These are phyloP conservation scores for Cettia cetti DNA, from an alignment of 2,113 vertebrate species.

Conservation along the genomic window DNA sequence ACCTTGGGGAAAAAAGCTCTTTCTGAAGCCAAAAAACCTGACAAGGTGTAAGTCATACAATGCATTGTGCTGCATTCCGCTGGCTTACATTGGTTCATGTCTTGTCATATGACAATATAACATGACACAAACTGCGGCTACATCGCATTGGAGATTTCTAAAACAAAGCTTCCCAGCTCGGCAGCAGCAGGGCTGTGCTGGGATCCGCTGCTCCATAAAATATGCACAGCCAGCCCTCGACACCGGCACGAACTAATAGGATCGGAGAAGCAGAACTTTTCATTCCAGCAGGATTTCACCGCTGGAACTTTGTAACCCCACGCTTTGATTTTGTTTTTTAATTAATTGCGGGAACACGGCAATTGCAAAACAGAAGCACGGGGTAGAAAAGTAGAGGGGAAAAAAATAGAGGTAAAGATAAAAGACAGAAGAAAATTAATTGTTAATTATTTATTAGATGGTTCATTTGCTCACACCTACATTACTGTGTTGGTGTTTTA, in stretches of 20 bases:
- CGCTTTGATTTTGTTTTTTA: constrained; percentile 68
- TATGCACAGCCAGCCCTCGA: constrained; percentile 57
- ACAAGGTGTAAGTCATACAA: constrained; percentile 67
- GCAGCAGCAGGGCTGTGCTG: constrained; percentile 22
- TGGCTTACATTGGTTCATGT: constrained; percentile 67
- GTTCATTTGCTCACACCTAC: constrained; percentile 70
- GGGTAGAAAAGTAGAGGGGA: background rate
- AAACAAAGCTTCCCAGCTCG: constrained; percentile 60
- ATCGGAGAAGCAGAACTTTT: constrained; percentile 37
- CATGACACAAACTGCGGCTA: constrained; percentile 67
- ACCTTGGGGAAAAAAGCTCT: constrained; percentile 61
- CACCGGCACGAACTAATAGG: background rate
- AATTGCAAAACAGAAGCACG: constrained; percentile 57
- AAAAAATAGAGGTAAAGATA: constrained; percentile 55
- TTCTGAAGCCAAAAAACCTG: constrained; percentile 65
- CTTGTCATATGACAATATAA: constrained; percentile 73
- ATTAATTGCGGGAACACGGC: constrained; percentile 60
- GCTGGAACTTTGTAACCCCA: constrained; percentile 48
- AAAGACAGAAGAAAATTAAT: constrained; percentile 67
- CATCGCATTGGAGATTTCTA: constrained; percentile 69
- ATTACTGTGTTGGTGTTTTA: constrained; percentile 53
- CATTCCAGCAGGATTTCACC: constrained; percentile 47
- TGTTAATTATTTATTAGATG: constrained; percentile 73
- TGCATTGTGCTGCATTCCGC: constrained; percentile 48
- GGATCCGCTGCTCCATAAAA: constrained; percentile 38